Evolutionary conservation across 2,888 invertebrate species (phyloP).

Genomic region (Nudaria mundana): DNA sequence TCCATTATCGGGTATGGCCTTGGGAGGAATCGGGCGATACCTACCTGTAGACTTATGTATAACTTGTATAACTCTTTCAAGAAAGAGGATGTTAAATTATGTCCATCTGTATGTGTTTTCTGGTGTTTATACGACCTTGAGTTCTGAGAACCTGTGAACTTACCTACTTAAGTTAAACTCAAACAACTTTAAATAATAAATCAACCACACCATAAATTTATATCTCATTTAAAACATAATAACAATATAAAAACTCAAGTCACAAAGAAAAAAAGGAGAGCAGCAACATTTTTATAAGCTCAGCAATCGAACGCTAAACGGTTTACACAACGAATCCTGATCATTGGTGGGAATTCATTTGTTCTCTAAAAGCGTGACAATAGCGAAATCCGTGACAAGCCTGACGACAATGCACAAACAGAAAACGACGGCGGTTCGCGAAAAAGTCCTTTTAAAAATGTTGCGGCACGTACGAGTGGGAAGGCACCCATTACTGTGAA

Average conservation of each 20-base stretch:
- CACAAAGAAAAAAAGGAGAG: conserved; percentile 12
- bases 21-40: too few species aligned
- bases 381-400: conserved; percentile 49
- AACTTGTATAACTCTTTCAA: too few species aligned
- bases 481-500: conserved; percentile 78
- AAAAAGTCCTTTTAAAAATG: conserved; percentile 82
- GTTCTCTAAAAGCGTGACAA: conserved; percentile 70
- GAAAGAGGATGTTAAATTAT: too few species aligned
- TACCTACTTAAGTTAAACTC: too few species aligned
- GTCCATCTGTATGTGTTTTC: too few species aligned
- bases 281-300: conserved; percentile 31
- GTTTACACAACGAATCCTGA: conserved; percentile 65
- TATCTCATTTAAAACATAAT: background rate
- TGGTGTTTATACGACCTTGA: too few species aligned
- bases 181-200: too few species aligned
- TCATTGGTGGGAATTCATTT: conserved; percentile 71
- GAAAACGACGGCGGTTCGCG: conserved; percentile 59
- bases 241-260: conserved; percentile 4
- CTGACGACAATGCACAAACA: conserved; percentile 60
- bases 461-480: conserved; percentile 75
- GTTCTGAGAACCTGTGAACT: too few species aligned
- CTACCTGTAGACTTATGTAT: too few species aligned
- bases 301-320: conserved; percentile 58
- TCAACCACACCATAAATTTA: too few species aligned
- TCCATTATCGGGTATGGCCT: too few species aligned